Evolutionary conservation across 2,113 vertebrate species (phyloP).

Genomic region (Dasyprocta punctata): DNA sequence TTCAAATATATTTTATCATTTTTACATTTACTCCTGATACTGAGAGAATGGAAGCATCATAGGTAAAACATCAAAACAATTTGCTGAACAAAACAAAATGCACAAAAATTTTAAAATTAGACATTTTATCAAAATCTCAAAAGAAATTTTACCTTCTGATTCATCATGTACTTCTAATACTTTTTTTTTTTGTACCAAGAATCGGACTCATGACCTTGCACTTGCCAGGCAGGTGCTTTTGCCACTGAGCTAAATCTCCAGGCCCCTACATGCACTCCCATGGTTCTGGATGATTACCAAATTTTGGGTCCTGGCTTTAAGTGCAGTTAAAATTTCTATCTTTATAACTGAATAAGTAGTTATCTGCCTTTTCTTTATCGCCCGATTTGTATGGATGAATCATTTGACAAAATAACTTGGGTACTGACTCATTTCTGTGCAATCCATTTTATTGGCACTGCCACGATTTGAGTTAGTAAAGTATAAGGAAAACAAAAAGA

Average conservation of each 20-base stretch:
- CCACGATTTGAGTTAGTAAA: neutral
- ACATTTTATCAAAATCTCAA: neutral
- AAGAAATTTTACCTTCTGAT: neutral
- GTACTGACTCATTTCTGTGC: neutral
- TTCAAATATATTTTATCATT: conserved; percentile 2
- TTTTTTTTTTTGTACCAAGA: too few relatives aligned
- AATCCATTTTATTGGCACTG: neutral
- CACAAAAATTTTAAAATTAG: neutral
- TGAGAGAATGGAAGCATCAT: neutral
- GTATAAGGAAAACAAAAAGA: neutral
- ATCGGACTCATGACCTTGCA: too few relatives aligned
- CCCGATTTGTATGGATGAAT: neutral
- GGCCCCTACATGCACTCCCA: too few relatives aligned
- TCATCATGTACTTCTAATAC: neutral
- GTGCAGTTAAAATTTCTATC: neutral
- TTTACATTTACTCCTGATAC: neutral
- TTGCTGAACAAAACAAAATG: neutral
- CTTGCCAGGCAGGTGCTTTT: too few relatives aligned
- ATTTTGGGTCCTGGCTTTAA: neutral
- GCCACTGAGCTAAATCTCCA: too few relatives aligned
- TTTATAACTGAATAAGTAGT: neutral
- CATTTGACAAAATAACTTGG: neutral
- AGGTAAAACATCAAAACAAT: neutral
- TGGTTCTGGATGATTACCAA: neutral
- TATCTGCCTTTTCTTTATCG: neutral